A percentile compares a stretch with the other conserved stretches of the same genome.
Conservation (phyloP, 2,113 vertebrate genomes). For the Cyprinodon tularosa region DNA sequence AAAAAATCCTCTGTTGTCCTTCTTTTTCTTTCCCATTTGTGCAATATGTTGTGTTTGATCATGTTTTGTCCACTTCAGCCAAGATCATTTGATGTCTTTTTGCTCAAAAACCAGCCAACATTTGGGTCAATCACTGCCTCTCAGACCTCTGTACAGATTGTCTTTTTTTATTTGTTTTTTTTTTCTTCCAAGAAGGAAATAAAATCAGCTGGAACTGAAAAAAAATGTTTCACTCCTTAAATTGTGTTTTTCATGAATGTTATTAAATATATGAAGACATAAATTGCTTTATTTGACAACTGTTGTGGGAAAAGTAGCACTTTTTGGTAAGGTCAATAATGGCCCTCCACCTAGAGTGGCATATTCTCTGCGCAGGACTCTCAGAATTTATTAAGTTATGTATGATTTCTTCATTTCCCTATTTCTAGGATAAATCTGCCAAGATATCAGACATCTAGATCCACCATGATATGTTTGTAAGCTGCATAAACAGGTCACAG, state of each 20-base stretch:
- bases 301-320: neutral
- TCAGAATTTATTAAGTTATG: no score
- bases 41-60: constrained; percentile 99
- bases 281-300: no score
- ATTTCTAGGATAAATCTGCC: no score
- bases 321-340: neutral
- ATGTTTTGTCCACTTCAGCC: constrained; percentile 88
- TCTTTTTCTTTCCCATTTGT: constrained; percentile 89
- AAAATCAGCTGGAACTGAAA: constrained; percentile 99
- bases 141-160: constrained; percentile 98
- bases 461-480: no score
- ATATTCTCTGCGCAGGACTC: no score
- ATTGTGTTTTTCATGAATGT: neutral
- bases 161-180: constrained; percentile 75
- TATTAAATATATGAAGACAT: neutral
- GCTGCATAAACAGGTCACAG: no score
- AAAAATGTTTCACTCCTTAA: constrained; percentile 65
- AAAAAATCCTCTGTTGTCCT: constrained; percentile 76
- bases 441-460: no score
- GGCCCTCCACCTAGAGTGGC: neutral
- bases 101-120: constrained; percentile 92
- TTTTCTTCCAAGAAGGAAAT: constrained; percentile 96
- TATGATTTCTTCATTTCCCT: no score
- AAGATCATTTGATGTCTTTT: constrained; percentile 85
- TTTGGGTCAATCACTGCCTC: constrained; percentile 99